phyloP scores from a whole-genome alignment of 37 sponge, comb jelly and placozoan species.

The Tethya wilhelma region DNA sequence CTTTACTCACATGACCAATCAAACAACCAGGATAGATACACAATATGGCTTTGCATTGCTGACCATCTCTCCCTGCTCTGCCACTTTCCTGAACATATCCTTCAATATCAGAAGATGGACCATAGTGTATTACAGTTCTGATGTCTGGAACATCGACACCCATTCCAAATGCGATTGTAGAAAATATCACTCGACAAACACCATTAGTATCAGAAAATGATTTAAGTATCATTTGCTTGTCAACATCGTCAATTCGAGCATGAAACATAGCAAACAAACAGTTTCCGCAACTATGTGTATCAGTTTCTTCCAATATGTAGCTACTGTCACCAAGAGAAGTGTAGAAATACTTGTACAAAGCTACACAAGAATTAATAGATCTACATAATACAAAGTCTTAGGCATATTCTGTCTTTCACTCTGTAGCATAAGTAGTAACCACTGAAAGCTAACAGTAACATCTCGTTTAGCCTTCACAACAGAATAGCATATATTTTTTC shows the following conservation, averaged over 20 bases:
- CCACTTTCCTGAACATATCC: slow-evolving; percentile 27
- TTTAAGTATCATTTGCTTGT: neutral
- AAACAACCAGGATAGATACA: neutral
- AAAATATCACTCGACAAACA: slow-evolving; percentile 15
- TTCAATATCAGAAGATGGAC: slow-evolving; percentile 18
- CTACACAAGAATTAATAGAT: neutral
- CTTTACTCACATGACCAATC: slow-evolving; percentile 8
- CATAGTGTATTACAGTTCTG: slow-evolving; percentile 2
- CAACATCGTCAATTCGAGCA: neutral
- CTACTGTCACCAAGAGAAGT: neutral
- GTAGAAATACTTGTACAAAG: neutral
- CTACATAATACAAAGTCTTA: neutral
- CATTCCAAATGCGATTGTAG: slow-evolving; percentile 31
- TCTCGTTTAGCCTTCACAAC: neutral
- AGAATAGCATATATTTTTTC: neutral
- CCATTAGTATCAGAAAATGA: slow-evolving; percentile 4
- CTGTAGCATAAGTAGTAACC: neutral
- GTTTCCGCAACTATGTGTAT: neutral
- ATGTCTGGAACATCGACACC: slow-evolving; percentile 29
- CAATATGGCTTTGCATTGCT: neutral
- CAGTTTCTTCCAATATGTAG: neutral
- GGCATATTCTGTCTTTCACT: neutral
- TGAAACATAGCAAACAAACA: slow-evolving; percentile 33
- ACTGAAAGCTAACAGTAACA: neutral
- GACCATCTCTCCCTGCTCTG: slow-evolving; percentile 1